Base-by-base conservation (phyloP, 2,113 vertebrate genomes). In the Dinomys branickii region DNA sequence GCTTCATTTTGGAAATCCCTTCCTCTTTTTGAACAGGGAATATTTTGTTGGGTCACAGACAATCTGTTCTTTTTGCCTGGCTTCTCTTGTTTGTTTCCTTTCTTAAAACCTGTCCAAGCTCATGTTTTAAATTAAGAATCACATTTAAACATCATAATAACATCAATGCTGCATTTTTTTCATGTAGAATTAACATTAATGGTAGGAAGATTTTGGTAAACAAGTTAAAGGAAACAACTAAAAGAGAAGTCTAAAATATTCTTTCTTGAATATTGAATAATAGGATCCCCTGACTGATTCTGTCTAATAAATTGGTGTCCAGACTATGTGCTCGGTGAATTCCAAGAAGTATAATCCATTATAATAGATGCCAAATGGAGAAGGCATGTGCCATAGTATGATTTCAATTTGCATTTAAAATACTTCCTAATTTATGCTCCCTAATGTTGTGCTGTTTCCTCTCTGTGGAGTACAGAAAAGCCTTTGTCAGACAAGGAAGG, bases 401-500 rank as follows among this genome's bases (percentile, higher is more conserved):
- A 93, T 90, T 96, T 96, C 63, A 95, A 38, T 85, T 90, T 94
- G 35, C 47, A 85, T 89, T 92, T 75, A 58, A 80, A 96, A 81
- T 69, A 17, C 24, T 44, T 84, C 30, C 78, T 56, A 58, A 52
- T 52, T 44, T 52, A 44, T 63, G 10, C 14, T 94, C 44, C 14
- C 19, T n/a, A 0, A n/a, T 52, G 17, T 10, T 59, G 50, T 75
- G 6, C 20, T 78, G 9, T 65, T 82, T 85, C 80, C 58, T 81
- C 38, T 91, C 22, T 58, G 9, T 50, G 52, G 91, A 0, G 35
- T 26, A 2, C 6, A 78, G 38, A 80, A 71, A 54, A 80, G 24
- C 8, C 3, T 16, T 17, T 61, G 30, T 69, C 35, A 80, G 38
- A 65, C 14, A 75, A 30, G 44, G 88, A 56, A 13, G 22, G 26